A percentile compares a stretch with the other conserved stretches of the same genome.
These are phyloP conservation scores for Notolabrus celidotus DNA, from an alignment of 2,797 vertebrate species.

Conservation along the genomic window DNA sequence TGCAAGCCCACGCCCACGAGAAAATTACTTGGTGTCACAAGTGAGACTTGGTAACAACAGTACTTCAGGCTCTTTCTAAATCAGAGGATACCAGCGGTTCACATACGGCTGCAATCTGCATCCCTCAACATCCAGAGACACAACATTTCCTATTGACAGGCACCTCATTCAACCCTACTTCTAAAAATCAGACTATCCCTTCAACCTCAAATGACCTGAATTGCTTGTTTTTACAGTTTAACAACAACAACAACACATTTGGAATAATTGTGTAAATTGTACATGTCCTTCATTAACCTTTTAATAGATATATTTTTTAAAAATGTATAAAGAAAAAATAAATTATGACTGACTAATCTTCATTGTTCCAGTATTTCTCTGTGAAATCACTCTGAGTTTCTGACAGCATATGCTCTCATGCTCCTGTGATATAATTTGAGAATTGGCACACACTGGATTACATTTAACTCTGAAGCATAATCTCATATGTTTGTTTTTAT, in stretches of 20 bases:
- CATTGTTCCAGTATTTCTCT: not conserved
- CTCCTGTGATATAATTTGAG: not conserved
- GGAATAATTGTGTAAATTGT: not conserved
- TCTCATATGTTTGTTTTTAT: not conserved
- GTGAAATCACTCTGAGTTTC: not conserved
- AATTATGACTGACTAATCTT: not conserved
- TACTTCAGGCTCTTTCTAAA: too few species aligned
- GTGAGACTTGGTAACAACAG: too few species aligned
- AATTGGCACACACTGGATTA: not conserved
- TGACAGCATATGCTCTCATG: not conserved
- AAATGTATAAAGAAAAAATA: not conserved
- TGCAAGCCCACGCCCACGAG: too few species aligned
- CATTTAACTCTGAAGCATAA: too few species aligned
- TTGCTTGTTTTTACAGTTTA: not conserved
- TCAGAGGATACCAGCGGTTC: too few species aligned
- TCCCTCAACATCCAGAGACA: too few species aligned
- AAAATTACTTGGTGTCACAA: too few species aligned
- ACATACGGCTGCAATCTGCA: too few species aligned
- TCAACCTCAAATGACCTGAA: not conserved
- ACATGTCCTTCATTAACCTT: constrained; percentile 7
- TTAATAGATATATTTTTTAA: not conserved
- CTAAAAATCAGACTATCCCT: too few species aligned
- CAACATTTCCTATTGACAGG: too few species aligned
- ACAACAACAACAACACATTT: not conserved
- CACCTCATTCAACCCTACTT: too few species aligned